Evolutionary conservation across 2,797 vertebrate genomes (phyloP).

Genomic region (Liasis olivaceus): DNA sequence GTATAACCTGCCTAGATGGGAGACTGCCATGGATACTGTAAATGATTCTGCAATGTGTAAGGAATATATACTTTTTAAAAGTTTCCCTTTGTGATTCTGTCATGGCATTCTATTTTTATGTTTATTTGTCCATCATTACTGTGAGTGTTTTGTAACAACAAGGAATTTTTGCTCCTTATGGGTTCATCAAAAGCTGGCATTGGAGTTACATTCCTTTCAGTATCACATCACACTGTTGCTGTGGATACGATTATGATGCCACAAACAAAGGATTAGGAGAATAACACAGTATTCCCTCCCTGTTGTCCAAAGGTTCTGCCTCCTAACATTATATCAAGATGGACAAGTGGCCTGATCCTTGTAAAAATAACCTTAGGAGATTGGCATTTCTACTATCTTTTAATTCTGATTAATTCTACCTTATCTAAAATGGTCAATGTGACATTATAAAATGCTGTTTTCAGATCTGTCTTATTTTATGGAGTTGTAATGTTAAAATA

Average conservation of each 20-base stretch:
- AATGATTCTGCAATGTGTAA: background rate
- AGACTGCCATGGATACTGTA: background rate
- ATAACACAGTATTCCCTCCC: slow-evolving; percentile 41
- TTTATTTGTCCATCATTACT: slow-evolving; percentile 34
- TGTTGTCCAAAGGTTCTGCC: slow-evolving; percentile 57
- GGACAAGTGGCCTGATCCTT: background rate
- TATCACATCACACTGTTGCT: slow-evolving; percentile 64
- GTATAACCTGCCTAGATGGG: background rate
- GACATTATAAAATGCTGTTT: background rate
- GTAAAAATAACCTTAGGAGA: background rate
- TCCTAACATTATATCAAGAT: slow-evolving; percentile 13
- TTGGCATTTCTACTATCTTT: background rate
- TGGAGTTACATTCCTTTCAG: slow-evolving; percentile 65
- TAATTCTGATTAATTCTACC: background rate
- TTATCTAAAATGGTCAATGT: background rate
- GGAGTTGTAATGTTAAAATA: background rate
- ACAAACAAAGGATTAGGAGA: slow-evolving; percentile 63
- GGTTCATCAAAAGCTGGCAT: slow-evolving; percentile 56
- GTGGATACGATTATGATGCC: slow-evolving; percentile 66
- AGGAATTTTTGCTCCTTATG: slow-evolving; percentile 32
- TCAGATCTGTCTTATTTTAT: background rate
- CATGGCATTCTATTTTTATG: slow-evolving; percentile 26
- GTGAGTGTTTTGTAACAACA: slow-evolving; percentile 48
- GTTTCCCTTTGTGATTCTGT: background rate
- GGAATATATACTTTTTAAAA: background rate